Evolutionary conservation across 2,888 invertebrate genomes (phyloP), one percentile per base, ranked within the genome.

Genomic region (Tetanocera ferruginea): DNA sequence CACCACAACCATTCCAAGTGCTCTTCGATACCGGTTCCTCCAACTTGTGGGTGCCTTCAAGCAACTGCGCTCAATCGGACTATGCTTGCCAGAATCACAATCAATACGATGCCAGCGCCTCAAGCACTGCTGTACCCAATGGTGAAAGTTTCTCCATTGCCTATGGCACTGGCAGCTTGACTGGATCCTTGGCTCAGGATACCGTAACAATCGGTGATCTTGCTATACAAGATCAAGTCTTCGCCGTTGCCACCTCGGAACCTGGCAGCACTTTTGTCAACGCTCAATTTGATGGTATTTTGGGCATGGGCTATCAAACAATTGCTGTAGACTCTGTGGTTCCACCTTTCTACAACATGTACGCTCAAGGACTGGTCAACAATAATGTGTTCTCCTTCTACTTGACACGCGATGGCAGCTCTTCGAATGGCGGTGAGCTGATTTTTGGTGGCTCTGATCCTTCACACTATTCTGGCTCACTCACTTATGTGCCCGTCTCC

Each of bases 31-130:
- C 81, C 3, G 81, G 81, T 80, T 98, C 98, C 43, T 97, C 98
- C 73, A 99, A 99, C 90, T 92, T 99, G 81, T 99, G 99, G 99
- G 94, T 99, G 78, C 99, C 99, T 14, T 98, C 98, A 37, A 97
- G 97, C 91, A 94, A 97, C 88, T 99, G 99, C 90, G 93, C 95
- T 87, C 92, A 92, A 88, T 95, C 95, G 78, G 97, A 98, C 89
- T 94, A 97, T 83, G 98, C 98, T 67, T 98, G 98, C 91, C 90
- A 96, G 96, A 90, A 93, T 94, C 99, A 99, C 91, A 95, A 96
- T 89, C 98, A 98, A 90, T 99, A 99, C 90, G 95, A 99, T 91
- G 94, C 95, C 84, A 91, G 89, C 79, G 94, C 94, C 87, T 99
- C 98, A 0, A 91, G 91, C 57, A 93, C 95, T 0, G 99, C 97